Base-by-base conservation (phyloP, 2,797 vertebrate genomes). In the Rousettus madagascariensis region DNA sequence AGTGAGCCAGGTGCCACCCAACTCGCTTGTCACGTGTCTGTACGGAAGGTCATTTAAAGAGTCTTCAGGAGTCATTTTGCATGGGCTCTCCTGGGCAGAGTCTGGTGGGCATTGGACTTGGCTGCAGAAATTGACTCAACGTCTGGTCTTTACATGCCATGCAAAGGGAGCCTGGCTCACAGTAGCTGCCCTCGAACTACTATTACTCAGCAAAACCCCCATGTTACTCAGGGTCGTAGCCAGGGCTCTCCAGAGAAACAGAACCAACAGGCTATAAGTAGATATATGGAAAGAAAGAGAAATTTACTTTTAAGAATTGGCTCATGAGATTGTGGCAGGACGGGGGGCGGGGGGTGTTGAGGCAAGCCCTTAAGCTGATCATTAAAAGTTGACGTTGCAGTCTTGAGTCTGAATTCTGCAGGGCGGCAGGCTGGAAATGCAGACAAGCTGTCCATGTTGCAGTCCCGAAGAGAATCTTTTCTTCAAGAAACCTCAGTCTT, bases 101-200 rank as follows among this genome's bases (percentile, higher is more conserved):
- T 72, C 68, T 66, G 28, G 6, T 22, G 57, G 82, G 19, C 49
- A 15, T 6, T 61, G 61, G 51, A 66, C 51, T 51, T 78, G 57
- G 61, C 46, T 65, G 13, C n/a, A 66, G 85, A 94, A 69, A 49
- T 46, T 43, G 78, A 74, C 63, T 80, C 88, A 75, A 49, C 28
- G 41, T 53, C 30, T 49, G n/a, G 11, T 36, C 43, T 86, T 66
- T 63, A 74, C 90, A 86, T 43, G 49, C 7, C 19, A 13, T 24
- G 11, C 12, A 17, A 66, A 86, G 46, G 51, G 17, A 83, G 8
- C 4, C 0, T 15, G 33, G 30, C 26, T 77, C 61, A 86, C 51
- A 22, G 84, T 51, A 71, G 49, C n/a, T 63, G 15, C 57, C 89
- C 53, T 75, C 7, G 17, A 16, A 84, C 65, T 2, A 1, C 0